Conservation (phyloP, 2,888 invertebrate genomes). For the Watsonalla cultraria region DNA sequence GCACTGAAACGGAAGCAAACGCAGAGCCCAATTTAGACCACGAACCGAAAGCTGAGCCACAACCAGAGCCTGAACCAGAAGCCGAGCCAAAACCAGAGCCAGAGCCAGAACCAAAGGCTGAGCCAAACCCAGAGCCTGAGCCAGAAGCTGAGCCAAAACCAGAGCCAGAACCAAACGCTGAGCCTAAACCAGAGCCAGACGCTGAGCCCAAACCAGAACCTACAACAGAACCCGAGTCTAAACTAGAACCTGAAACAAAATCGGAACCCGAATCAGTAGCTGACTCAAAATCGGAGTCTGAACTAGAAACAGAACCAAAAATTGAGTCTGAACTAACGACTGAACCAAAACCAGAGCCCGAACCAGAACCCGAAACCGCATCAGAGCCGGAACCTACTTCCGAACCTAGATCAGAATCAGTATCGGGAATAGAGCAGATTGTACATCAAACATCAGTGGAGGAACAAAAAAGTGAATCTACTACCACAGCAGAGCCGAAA, state of each 20-base stretch:
- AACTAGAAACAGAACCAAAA: slow-evolving; percentile 50
- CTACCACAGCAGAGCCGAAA: slow-evolving; percentile 28
- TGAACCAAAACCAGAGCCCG: slow-evolving; percentile 28
- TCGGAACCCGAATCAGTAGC: slow-evolving; percentile 15
- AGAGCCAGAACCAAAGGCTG: slow-evolving; percentile 22
- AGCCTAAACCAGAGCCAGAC: slow-evolving; percentile 21
- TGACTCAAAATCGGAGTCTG: slow-evolving; percentile 18
- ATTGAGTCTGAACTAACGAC: slow-evolving; percentile 18
- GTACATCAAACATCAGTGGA: slow-evolving; percentile 23
- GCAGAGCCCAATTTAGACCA: slow-evolving; percentile 37
- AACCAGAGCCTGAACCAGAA: slow-evolving; percentile 28
- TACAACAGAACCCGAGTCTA: no score
- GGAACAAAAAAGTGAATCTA: slow-evolving; percentile 21
- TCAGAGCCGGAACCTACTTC: slow-evolving; percentile 21
- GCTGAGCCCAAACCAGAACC: slow-evolving; percentile 24
- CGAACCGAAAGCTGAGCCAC: slow-evolving; percentile 22
- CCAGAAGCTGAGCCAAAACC: slow-evolving; percentile 26
- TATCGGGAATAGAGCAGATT: slow-evolving; percentile 23
- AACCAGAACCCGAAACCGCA: slow-evolving; percentile 28
- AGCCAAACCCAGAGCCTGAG: slow-evolving; percentile 20
- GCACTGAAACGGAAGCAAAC: slow-evolving; percentile 49
- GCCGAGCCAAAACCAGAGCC: slow-evolving; percentile 29
- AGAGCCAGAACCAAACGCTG: slow-evolving; percentile 30
- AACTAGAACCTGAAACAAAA: slow-evolving; percentile 4
- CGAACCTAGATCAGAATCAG: slow-evolving; percentile 17